Conservation (phyloP, 2,113 vertebrate species). For the Tachysurus fulvidraco region DNA sequence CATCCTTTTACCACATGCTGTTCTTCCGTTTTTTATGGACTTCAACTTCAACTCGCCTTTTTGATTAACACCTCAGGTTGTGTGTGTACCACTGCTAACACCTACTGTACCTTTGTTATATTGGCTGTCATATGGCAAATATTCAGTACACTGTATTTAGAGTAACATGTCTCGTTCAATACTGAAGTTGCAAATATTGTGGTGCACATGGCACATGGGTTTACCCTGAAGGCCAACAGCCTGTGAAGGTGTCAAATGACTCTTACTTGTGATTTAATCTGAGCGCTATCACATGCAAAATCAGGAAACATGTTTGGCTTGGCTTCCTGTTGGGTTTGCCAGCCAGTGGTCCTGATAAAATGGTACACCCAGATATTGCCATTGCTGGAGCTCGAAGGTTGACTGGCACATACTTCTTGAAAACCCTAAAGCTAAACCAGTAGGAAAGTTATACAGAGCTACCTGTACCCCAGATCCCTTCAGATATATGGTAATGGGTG, state of each 20-base stretch:
- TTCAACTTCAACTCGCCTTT: not conserved
- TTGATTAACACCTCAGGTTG: not conserved
- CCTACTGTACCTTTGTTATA: not conserved
- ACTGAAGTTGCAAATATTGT: too few relatives aligned
- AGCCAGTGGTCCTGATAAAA: not conserved
- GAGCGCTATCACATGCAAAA: not conserved
- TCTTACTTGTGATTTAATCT: not conserved
- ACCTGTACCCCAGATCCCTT: not conserved
- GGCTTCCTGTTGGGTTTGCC: not conserved
- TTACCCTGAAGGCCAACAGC: not conserved
- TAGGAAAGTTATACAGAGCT: not conserved
- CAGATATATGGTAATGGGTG: not conserved
- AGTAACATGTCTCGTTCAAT: not conserved
- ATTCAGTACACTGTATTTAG: not conserved
- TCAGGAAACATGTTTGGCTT: not conserved
- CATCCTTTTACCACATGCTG: not conserved
- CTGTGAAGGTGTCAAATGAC: not conserved
- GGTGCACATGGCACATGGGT: too few relatives aligned
- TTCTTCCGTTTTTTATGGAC: too few relatives aligned
- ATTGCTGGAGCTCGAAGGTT: not conserved
- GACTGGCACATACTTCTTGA: not conserved
- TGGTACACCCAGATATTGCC: not conserved
- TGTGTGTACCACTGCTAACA: not conserved
- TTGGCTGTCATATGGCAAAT: not conserved
- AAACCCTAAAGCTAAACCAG: not conserved